Percentiles rank a stretch among this genome's conserved stretches.
Conservation (phyloP, 2,888 invertebrate genomes). For the Notodonta ziczac region DNA sequence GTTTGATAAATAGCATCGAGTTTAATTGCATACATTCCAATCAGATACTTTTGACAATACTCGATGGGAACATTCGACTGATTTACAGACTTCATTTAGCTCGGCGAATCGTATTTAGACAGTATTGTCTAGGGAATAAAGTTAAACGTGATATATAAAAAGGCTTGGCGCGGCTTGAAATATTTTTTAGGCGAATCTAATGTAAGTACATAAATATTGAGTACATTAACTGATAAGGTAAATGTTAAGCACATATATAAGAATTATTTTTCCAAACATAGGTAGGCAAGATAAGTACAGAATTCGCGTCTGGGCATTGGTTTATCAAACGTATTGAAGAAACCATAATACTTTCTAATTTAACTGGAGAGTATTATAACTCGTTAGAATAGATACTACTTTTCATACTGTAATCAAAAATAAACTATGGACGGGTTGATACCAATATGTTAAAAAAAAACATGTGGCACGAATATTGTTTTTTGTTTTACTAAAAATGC, state of each 20-base stretch:
- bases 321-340: neutral
- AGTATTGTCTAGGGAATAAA: slow-evolving; percentile 5
- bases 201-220: too few species aligned
- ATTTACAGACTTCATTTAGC: slow-evolving; percentile 10
- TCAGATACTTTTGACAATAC: slow-evolving; percentile 12
- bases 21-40: slow-evolving; percentile 20
- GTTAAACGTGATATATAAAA: neutral
- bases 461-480: too few species aligned
- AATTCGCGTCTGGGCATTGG: too few species aligned
- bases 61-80: slow-evolving; percentile 12
- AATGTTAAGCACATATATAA: neutral
- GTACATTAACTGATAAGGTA: neutral
- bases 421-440: too few species aligned
- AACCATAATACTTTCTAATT: neutral
- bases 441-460: too few species aligned
- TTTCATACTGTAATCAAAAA: neutral
- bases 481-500: too few species aligned
- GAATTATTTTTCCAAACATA: too few species aligned
- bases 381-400: neutral
- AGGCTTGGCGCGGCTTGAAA: neutral
- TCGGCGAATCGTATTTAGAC: slow-evolving; percentile 2
- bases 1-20: slow-evolving; percentile 20
- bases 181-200: neutral
- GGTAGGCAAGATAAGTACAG: too few species aligned
- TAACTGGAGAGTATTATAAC: neutral